Percentiles rank a stretch among this genome's conserved stretches.
phyloP scores from a whole-genome alignment of 1,140 invertebrate genomes.

The Subanguina moxae region DNA sequence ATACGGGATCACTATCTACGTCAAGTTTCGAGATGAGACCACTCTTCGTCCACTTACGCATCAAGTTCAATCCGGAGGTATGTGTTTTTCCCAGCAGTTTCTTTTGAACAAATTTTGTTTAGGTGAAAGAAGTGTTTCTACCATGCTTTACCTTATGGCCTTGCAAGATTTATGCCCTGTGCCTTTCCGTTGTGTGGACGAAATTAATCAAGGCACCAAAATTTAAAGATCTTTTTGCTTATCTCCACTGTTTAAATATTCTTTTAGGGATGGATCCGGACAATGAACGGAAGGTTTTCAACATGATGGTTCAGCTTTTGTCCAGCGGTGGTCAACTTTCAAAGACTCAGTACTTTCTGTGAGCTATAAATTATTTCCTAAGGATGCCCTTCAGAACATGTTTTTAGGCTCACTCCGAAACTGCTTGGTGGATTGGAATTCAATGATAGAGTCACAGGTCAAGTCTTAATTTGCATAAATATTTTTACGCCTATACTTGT shows the following conservation, averaged over 20 bases:
- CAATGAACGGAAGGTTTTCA: constrained; percentile 52
- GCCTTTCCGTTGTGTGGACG: constrained; percentile 55
- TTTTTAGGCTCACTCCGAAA: constrained; percentile 53
- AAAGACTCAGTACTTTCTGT: constrained; percentile 57
- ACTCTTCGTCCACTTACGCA: constrained; percentile 38
- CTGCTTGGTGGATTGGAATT: constrained; percentile 47
- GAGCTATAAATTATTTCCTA: constrained; percentile 15
- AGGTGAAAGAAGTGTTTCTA: constrained; percentile 51
- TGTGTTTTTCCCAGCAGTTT: too few species aligned
- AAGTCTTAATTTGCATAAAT: too few species aligned
- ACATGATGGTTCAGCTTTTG: constrained; percentile 52
- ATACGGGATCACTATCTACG: constrained; percentile 50
- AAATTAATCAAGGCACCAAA: constrained; percentile 54
- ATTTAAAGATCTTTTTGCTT: not conserved
- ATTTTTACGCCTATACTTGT: too few species aligned
- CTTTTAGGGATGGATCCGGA: constrained; percentile 50
- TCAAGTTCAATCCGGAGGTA: constrained; percentile 52
- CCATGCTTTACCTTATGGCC: constrained; percentile 53
- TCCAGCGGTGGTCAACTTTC: constrained; percentile 33
- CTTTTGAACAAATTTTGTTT: too few species aligned
- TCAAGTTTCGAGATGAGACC: constrained; percentile 43
- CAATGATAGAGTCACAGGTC: constrained; percentile 28
- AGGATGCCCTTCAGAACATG: constrained; percentile 7
- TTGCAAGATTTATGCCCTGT: constrained; percentile 51
- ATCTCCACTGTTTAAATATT: constrained; percentile 1